Evolutionary conservation across 2,888 invertebrate species (phyloP).

Genomic region (Drosophila mayaguana): DNA sequence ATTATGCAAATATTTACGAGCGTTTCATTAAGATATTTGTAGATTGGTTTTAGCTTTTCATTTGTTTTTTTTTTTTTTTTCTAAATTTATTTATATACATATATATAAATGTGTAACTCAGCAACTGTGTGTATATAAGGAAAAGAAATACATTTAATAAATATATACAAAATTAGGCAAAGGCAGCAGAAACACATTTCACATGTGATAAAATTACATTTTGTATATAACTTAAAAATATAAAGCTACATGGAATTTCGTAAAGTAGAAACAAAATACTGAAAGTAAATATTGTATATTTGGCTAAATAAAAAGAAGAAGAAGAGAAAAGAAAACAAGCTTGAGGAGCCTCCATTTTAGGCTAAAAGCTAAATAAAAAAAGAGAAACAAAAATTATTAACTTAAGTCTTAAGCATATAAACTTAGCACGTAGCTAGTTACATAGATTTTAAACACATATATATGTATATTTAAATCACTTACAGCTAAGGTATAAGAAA

Average conservation of each 20-base stretch:
- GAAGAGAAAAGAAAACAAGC: slow-evolving; percentile 54
- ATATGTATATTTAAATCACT: slow-evolving; percentile 33
- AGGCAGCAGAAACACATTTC: slow-evolving; percentile 42
- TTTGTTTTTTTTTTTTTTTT: slow-evolving; percentile 30
- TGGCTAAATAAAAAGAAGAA: slow-evolving; percentile 42
- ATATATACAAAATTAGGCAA: not conserved
- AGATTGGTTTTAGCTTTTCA: slow-evolving; percentile 49
- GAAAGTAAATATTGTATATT: slow-evolving; percentile 56
- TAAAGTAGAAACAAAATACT: not conserved
- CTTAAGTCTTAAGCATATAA: slow-evolving; percentile 30
- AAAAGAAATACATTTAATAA: not conserved
- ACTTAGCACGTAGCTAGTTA: slow-evolving; percentile 72
- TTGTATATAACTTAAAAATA: slow-evolving; percentile 38
- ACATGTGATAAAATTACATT: slow-evolving; percentile 66
- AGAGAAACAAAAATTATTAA: slow-evolving; percentile 4
- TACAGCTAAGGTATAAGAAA: slow-evolving; percentile 20
- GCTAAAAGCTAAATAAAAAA: slow-evolving; percentile 14
- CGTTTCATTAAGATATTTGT: slow-evolving; percentile 56
- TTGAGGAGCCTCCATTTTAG: slow-evolving; percentile 72
- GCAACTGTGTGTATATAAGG: slow-evolving; percentile 46
- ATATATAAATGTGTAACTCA: slow-evolving; percentile 30
- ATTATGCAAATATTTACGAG: slow-evolving; percentile 12
- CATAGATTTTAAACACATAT: slow-evolving; percentile 64
- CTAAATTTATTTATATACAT: slow-evolving; percentile 17
- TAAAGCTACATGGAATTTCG: slow-evolving; percentile 25